Percentiles rank a stretch among this genome's conserved stretches.
Conservation (phyloP, 2,888 invertebrate genomes). For the Platyscelio sp. region DNA sequence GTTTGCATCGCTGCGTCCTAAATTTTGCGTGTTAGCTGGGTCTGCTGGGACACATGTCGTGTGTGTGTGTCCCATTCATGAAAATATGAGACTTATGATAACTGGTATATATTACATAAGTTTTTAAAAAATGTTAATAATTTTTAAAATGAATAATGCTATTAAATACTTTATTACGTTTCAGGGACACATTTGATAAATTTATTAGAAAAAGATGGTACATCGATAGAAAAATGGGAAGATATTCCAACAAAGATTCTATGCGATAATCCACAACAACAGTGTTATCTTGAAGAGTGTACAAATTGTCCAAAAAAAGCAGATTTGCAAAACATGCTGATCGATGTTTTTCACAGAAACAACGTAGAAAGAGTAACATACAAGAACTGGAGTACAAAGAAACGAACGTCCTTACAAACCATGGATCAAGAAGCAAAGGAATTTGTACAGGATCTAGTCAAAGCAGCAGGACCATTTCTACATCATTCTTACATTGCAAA, state of each 20-base stretch:
- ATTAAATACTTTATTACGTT: no score
- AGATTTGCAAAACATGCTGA: not conserved
- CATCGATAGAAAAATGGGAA: not conserved
- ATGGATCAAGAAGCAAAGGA: not conserved
- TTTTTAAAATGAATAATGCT: no score
- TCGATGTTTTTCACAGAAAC: slow-evolving; percentile 10
- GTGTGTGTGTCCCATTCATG: slow-evolving; percentile 28
- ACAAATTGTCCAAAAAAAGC: slow-evolving; percentile 10
- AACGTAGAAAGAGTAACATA: slow-evolving; percentile 8
- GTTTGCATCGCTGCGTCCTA: slow-evolving; percentile 21
- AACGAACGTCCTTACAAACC: slow-evolving; percentile 26
- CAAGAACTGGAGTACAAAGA: slow-evolving; percentile 34
- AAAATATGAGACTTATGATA: slow-evolving; percentile 37
- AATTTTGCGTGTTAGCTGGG: not conserved
- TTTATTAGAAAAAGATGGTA: not conserved
- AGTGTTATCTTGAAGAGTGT: slow-evolving; percentile 37
- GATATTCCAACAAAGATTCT: slow-evolving; percentile 20
- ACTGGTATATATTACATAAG: no score
- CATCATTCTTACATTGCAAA: slow-evolving; percentile 37
- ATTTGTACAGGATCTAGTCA: slow-evolving; percentile 23
- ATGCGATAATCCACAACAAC: slow-evolving; percentile 10
- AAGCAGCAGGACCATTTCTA: slow-evolving; percentile 14
- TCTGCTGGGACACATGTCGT: slow-evolving; percentile 15
- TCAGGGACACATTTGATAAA: slow-evolving; percentile 19
- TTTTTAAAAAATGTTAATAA: no score